These are phyloP conservation scores for Bryconaethiops microstoma DNA, from an alignment of 2,797 vertebrate genomes.

Conservation along the genomic window DNA sequence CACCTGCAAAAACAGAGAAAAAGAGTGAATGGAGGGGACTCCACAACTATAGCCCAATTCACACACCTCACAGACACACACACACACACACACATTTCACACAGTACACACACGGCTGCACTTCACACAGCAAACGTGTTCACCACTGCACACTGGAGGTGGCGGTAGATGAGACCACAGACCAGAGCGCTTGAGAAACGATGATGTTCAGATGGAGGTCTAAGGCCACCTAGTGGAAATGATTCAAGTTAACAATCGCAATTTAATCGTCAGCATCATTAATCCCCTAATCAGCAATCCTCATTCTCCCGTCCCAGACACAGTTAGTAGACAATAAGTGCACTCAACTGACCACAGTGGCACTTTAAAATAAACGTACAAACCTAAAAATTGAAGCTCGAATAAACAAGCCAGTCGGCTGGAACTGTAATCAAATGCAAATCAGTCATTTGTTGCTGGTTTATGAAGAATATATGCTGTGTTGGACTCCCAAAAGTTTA, in stretches of 20 bases:
- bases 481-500: no score
- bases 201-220: background rate
- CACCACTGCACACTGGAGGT: background rate
- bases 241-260: background rate
- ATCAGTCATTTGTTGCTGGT: no score
- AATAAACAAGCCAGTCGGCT: no score
- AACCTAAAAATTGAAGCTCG: no score
- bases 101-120: background rate
- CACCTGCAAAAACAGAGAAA: background rate
- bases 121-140: background rate
- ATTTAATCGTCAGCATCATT: background rate
- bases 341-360: no score
- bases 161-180: background rate
- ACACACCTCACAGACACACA: background rate
- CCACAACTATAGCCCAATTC: background rate
- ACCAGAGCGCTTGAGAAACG: background rate
- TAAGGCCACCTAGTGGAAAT: constrained; percentile 43
- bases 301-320: no score
- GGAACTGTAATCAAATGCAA: no score
- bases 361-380: no score
- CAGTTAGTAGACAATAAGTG: no score
- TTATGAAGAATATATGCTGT: no score
- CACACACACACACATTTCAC: background rate
- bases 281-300: background rate
- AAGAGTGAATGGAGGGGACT: background rate